Conservation (phyloP, 2,888 invertebrate species). For the Apoda limacodes region DNA sequence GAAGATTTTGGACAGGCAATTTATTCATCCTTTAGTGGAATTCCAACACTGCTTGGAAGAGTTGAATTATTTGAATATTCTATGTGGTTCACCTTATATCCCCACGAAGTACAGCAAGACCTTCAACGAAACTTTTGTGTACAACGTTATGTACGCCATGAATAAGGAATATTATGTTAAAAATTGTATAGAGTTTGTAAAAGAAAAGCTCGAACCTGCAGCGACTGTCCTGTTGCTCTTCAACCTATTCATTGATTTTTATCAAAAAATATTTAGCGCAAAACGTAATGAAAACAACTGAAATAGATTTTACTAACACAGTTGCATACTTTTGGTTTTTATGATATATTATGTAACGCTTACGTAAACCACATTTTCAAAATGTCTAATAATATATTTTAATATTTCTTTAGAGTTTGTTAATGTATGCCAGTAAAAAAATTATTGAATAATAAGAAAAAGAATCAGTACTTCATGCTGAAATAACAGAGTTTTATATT, state of each 20-base stretch:
- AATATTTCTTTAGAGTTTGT: no score
- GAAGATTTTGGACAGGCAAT: conserved; percentile 1
- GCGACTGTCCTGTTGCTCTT: conserved; percentile 10
- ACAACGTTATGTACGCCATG: conserved; percentile 7
- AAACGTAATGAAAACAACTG: no score
- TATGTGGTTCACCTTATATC: conserved; percentile 12
- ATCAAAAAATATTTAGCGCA: conserved; percentile 10
- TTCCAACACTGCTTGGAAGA: conserved; percentile 15
- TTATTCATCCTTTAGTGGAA: conserved; percentile 9
- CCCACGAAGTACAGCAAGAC: conserved; percentile 7
- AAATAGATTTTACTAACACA: no score
- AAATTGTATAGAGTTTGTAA: conserved; percentile 5
- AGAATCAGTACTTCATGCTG: no score
- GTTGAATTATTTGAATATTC: conserved; percentile 12
- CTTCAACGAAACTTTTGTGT: conserved; percentile 15
- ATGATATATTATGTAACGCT: no score
- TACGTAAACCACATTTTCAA: no score
- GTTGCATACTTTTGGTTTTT: no score
- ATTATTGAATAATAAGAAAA: no score
- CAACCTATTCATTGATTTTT: conserved; percentile 6
- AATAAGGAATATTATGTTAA: conserved; percentile 1
- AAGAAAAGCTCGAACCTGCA: conserved; percentile 5
- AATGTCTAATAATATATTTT: no score
- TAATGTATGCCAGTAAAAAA: no score
- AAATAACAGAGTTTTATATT: no score